phyloP scores from a whole-genome alignment of 2,113 vertebrate species.

The Megatriorchis doriae region DNA sequence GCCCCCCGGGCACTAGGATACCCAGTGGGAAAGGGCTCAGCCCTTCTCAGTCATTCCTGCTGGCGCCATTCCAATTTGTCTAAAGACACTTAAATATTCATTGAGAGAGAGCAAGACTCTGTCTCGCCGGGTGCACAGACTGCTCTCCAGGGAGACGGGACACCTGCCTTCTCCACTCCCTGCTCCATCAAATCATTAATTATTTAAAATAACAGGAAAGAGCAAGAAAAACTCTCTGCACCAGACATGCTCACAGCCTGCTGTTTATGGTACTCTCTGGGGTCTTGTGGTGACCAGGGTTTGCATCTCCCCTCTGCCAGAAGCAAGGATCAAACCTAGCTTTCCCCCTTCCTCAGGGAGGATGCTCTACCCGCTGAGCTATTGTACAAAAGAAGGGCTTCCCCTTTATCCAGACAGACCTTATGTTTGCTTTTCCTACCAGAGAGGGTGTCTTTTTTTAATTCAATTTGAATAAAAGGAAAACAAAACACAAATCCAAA shows the following conservation, averaged over 20 bases:
- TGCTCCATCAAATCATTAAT: slow-evolving; percentile 51
- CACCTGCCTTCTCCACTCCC: slow-evolving; percentile 46
- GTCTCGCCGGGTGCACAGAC: slow-evolving; percentile 22
- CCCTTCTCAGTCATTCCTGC: slow-evolving; percentile 24
- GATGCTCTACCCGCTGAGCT: background rate
- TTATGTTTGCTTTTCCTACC: slow-evolving; percentile 14
- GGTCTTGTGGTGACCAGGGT: background rate
- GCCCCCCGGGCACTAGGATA: background rate
- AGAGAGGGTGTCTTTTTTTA: background rate
- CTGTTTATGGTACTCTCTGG: background rate
- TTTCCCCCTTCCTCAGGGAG: background rate
- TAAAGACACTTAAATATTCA: slow-evolving; percentile 62
- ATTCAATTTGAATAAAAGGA: background rate
- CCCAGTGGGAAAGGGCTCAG: slow-evolving; percentile 23
- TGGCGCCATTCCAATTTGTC: slow-evolving; percentile 5
- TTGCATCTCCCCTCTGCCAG: slow-evolving; percentile 28
- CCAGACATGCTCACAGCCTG: background rate
- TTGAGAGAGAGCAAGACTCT: background rate
- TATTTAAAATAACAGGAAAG: slow-evolving; percentile 60
- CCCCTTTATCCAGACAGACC: slow-evolving; percentile 16
- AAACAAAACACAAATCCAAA: background rate
- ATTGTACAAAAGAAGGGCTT: background rate
- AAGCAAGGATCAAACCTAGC: slow-evolving; percentile 17
- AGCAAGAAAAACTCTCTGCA: background rate
- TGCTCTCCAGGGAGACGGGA: slow-evolving; percentile 32